phyloP scores from a whole-genome alignment of 2,113 vertebrate genomes.

The Caloenas nicobarica region DNA sequence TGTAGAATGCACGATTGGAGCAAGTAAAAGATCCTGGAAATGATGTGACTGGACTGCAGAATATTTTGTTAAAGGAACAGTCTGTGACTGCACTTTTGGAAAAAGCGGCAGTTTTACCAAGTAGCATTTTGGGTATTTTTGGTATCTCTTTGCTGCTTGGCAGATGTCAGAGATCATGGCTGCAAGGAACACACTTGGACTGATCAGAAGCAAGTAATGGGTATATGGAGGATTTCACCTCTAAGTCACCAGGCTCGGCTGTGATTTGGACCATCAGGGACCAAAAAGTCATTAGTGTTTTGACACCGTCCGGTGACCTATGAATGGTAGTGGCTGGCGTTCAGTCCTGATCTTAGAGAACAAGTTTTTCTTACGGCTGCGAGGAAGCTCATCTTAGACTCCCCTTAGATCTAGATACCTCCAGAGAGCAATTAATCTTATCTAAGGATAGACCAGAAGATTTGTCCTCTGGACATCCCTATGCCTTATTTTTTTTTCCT shows the following conservation, averaged over 20 bases:
- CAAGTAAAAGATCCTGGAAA: conserved; percentile 50
- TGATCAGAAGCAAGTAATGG: conserved; percentile 33
- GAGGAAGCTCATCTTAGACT: background rate
- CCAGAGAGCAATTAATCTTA: conserved; percentile 18
- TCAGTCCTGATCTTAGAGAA: background rate
- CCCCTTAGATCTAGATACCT: background rate
- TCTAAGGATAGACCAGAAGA: background rate
- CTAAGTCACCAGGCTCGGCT: conserved; percentile 15
- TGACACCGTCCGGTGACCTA: background rate
- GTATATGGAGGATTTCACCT: conserved; percentile 4
- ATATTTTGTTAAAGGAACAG: conserved; percentile 30
- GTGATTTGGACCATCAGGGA: conserved; percentile 35
- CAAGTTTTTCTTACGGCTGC: background rate
- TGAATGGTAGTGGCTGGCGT: background rate
- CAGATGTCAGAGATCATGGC: conserved; percentile 29
- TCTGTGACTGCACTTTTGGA: background rate
- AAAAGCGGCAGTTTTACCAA: background rate
- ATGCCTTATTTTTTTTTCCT: background rate
- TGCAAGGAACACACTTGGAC: conserved; percentile 5
- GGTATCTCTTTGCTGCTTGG: background rate
- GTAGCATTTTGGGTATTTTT: background rate
- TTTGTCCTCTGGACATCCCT: background rate
- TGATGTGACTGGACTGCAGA: conserved; percentile 54
- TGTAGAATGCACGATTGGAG: conserved; percentile 44
- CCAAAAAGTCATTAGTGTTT: conserved; percentile 41